Base-by-base conservation (phyloP, 2,888 invertebrate genomes). In the Drosophila histrio region DNA sequence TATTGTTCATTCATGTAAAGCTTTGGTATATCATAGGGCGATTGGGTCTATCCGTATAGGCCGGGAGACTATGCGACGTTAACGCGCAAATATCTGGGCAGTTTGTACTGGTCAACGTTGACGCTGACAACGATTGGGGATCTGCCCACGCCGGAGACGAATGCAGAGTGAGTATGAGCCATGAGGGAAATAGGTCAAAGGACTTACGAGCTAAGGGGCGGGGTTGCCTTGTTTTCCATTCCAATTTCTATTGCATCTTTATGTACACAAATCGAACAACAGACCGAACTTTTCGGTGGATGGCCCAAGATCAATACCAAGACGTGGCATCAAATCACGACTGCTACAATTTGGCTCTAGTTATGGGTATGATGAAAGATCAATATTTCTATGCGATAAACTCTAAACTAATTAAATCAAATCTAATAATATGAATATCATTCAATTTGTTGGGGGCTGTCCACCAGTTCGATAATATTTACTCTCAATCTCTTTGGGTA, bases 121-220 rank as follows among this genome's bases (percentile, higher is more conserved):
- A 98, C 98, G 0, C 93, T 98, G 63, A 98, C 98, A 34, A 98
- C 98, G 38, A 98, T 98, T 74, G 98, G 98, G 19, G 98, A 98
- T 91, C 94, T 98, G 74, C 98, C 98, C 1, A 98, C 97, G 3
- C 98, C 98, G 1, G 97, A 98, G 91, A 97, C 97, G 71, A 98
- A 98, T 92, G 97, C 96, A 91, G 97, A 98, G 98, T 98, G 93
- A 97, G 98, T 96, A 70, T 13, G 39, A 17, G 38, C 30, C 6
- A 11, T 30, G 11, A 15, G 30, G 19, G 22, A 22, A 15, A 4
- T 7, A 24, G 22, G 26, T 7, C 7, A 8, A 21, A 19, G 15
- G 11, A n/a, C 19, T 15, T 41, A 39, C 39, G 50, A 15, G 19
- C 57, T 46, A 63, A 60, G 46, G 59, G 60, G 21, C 34, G 57